phyloP scores from a whole-genome alignment of 23 tunicate species.

The Phallusia fumigata region DNA sequence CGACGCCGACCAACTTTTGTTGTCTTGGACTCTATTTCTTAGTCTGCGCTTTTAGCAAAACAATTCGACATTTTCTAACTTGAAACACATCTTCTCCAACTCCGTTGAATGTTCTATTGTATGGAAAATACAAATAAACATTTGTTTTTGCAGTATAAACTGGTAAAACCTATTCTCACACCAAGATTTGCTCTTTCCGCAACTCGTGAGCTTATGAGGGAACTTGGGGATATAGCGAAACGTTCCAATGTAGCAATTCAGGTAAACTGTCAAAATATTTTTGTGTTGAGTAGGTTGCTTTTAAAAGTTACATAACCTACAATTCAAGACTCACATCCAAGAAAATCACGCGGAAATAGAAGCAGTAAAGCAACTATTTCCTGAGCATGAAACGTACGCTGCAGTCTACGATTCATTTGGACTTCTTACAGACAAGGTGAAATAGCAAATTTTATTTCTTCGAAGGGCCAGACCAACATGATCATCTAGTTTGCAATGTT shows the following conservation, averaged over 20 bases:
- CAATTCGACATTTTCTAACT: too few relatives aligned
- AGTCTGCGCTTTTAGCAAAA: too few relatives aligned
- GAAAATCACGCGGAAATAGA: conserved; percentile 33
- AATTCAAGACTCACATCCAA: conserved; percentile 13
- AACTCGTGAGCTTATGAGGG: conserved; percentile 17
- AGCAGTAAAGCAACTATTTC: conserved; percentile 8
- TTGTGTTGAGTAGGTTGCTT: background rate
- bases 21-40: too few relatives aligned
- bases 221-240: conserved; percentile 22
- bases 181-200: conserved; percentile 39
- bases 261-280: background rate
- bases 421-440: background rate
- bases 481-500: background rate
- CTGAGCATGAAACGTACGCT: conserved; percentile 14
- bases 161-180: conserved; percentile 36
- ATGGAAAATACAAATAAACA: too few relatives aligned
- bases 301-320: background rate
- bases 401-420: conserved; percentile 14
- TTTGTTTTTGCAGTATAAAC: background rate
- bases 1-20: too few relatives aligned
- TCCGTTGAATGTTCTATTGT: too few relatives aligned
- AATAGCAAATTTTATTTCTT: background rate
- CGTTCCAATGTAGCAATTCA: background rate
- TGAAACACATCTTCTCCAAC: too few relatives aligned
- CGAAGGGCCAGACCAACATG: background rate